Base-by-base conservation (phyloP, 2,113 vertebrate genomes). In the Cynopterus brachyotis region DNA sequence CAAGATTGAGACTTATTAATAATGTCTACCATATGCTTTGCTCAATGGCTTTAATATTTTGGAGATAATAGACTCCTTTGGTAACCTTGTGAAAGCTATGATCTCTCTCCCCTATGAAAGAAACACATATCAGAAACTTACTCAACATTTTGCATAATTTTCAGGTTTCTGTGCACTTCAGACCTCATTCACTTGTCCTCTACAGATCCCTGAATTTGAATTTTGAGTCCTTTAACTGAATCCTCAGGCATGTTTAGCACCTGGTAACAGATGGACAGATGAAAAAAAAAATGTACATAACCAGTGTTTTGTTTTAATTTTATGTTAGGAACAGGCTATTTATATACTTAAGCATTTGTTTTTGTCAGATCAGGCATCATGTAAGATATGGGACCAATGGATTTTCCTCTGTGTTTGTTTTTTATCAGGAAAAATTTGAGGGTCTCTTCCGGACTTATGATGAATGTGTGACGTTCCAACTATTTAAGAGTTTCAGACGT, bases 401-500 rank as follows among this genome's bases (percentile, higher is more conserved):
- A 93, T 95, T 97, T 97, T 94, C 12, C 7, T 98, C 95, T 97
- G 42, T 97, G 69, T 97, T 96, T 96, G 37, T 93, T 76, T 96
- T 92, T 92, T 67, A 93, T 95, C 98, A 99, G 99, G 99, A 99
- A 83, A 99, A 99, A 95, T 99, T 99, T 66, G 99, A 99, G 97
- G 98, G 98, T 40, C 97, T 99, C 45, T 99, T 99, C 97, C 99
- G 98, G 93, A 98, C 98, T 59, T 99, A 99, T 0, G 99, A 99
- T 22, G 99, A 99, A 93, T 98, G 98, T 0, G 99, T 99, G 98
- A 99, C 99, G 2, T 99, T 99, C 98, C 99, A 99, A 97, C 98
- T 99, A 28, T 99, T 99, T 94, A 99, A 99, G 98, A 99, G 99
- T 97, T 99, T 99, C 98, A 98, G 99, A 85, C 99, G 99, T n/a